phyloP scores from a whole-genome alignment of 2,797 vertebrate genomes.

The Psittacula echo region DNA sequence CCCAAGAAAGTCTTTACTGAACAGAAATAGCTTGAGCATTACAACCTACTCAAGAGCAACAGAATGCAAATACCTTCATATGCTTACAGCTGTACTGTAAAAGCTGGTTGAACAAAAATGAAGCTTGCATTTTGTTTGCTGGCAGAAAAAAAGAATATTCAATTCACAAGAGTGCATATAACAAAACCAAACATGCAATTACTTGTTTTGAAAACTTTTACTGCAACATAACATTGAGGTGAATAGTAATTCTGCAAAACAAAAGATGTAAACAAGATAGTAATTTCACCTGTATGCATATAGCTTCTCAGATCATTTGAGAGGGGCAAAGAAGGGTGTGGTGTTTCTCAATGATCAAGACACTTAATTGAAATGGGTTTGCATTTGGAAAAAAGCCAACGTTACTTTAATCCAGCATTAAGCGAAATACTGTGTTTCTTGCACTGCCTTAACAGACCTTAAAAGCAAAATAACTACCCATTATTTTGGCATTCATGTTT shows the following conservation, averaged over 20 bases:
- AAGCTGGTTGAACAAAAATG: slow-evolving; percentile 22
- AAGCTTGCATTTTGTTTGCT: slow-evolving; percentile 71
- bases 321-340: not conserved
- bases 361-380: slow-evolving; percentile 70
- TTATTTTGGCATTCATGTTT: slow-evolving; percentile 80
- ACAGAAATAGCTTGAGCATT: slow-evolving; percentile 37
- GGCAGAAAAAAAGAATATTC: slow-evolving; percentile 74
- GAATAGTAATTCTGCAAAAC: slow-evolving; percentile 77
- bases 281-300: slow-evolving; percentile 65
- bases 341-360: slow-evolving; percentile 70
- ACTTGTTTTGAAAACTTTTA: slow-evolving; percentile 81
- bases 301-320: slow-evolving; percentile 72
- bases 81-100: slow-evolving; percentile 50
- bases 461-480: slow-evolving; percentile 77
- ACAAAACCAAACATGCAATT: slow-evolving; percentile 82
- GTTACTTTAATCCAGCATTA: slow-evolving; percentile 55
- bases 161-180: slow-evolving; percentile 75
- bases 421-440: slow-evolving; percentile 69
- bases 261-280: slow-evolving; percentile 69
- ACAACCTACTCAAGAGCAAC: slow-evolving; percentile 61
- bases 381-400: slow-evolving; percentile 38
- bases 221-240: slow-evolving; percentile 80
- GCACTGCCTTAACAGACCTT: slow-evolving; percentile 69
- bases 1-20: slow-evolving; percentile 26
- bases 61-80: slow-evolving; percentile 56